These are phyloP conservation scores for Suncus etruscus DNA, from an alignment of 2,113 vertebrate species.

Conservation along the genomic window DNA sequence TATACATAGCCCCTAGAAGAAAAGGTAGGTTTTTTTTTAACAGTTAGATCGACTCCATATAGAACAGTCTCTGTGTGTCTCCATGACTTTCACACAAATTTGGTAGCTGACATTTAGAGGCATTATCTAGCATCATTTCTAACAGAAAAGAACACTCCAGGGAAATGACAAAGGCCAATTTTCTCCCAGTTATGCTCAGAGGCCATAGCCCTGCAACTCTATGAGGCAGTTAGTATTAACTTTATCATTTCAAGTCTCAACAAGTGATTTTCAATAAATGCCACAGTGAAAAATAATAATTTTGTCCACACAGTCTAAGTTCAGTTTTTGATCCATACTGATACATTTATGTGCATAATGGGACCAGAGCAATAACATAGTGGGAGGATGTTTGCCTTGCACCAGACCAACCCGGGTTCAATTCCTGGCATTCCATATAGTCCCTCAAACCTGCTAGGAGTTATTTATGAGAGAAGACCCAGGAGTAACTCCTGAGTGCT, in stretches of 20 bases:
- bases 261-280: neutral
- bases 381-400: no score
- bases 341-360: neutral
- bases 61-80: neutral
- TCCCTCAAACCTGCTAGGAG: no score
- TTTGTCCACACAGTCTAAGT: neutral
- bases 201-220: neutral
- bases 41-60: neutral
- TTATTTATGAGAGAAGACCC: no score
- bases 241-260: neutral
- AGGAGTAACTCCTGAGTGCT: no score
- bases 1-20: neutral
- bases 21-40: neutral
- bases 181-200: neutral
- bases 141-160: neutral
- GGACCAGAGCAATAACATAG: no score
- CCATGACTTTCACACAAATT: neutral
- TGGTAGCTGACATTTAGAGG: neutral
- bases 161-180: conserved; percentile 21
- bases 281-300: conserved; percentile 21
- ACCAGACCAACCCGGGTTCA: no score
- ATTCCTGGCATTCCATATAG: no score
- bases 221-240: neutral
- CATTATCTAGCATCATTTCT: conserved; percentile 7
- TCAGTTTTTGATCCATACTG: neutral